phyloP scores from a whole-genome alignment of 1,140 invertebrate genomes.

The Apocrypta bakeri region DNA sequence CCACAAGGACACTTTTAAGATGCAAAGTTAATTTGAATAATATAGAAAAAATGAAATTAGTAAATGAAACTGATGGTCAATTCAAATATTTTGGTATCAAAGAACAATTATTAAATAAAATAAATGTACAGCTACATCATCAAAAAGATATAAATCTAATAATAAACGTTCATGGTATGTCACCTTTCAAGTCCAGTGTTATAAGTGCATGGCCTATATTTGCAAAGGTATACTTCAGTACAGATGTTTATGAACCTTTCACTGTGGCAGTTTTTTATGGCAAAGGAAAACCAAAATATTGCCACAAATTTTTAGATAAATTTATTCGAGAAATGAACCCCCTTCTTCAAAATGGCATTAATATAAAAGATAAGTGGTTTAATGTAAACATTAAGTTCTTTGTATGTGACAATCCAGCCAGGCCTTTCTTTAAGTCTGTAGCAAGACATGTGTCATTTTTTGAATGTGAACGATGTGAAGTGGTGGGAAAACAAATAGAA shows the following conservation, averaged over 20 bases:
- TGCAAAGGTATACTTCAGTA: slow-evolving; percentile 12
- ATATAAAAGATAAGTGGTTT: neutral
- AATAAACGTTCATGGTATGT: neutral
- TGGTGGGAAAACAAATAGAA: neutral
- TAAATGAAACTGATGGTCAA: neutral
- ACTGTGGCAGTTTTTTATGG: slow-evolving; percentile 39
- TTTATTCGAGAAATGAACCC: slow-evolving; percentile 39
- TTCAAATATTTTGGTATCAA: neutral
- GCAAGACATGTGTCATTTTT: neutral
- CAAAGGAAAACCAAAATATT: slow-evolving; percentile 35
- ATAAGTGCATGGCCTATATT: slow-evolving; percentile 23
- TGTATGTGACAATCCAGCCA: slow-evolving; percentile 23
- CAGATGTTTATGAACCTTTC: slow-evolving; percentile 39
- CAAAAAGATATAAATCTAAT: neutral
- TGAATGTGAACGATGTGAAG: slow-evolving; percentile 21
- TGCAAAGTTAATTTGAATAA: neutral
- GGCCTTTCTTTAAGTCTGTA: slow-evolving; percentile 26
- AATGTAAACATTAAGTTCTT: slow-evolving; percentile 25
- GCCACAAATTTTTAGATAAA: neutral
- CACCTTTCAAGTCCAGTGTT: slow-evolving; percentile 1
- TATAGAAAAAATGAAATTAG: neutral
- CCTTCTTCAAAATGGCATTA: neutral
- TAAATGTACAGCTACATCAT: neutral
- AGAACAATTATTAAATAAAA: neutral
- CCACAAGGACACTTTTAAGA: neutral